Conservation (phyloP, 2,113 vertebrate genomes). For the Chlamydotis undulata region DNA sequence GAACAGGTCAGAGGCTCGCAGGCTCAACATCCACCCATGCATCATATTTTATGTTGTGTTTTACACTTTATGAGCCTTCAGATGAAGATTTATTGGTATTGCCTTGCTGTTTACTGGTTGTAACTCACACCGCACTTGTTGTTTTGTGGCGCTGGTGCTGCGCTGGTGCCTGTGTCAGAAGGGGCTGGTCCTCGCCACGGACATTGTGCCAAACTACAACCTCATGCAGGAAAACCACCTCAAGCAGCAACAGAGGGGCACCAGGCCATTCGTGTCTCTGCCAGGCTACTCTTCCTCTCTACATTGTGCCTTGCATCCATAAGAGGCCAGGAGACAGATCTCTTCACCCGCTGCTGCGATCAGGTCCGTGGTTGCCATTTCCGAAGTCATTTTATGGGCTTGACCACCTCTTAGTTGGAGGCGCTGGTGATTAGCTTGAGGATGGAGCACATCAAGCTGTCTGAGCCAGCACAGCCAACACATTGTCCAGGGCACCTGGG, state of each 20-base stretch:
- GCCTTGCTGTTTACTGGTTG: neutral
- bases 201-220: neutral
- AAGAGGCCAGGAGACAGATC: neutral
- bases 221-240: neutral
- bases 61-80: constrained; percentile 45
- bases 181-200: neutral
- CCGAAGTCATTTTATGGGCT: neutral
- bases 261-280: neutral
- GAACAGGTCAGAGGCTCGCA: constrained; percentile 39
- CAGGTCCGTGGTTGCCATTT: neutral
- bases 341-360: neutral
- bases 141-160: neutral
- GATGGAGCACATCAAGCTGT: neutral
- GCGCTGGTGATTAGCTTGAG: neutral
- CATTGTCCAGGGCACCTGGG: constrained; percentile 29
- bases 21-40: constrained; percentile 9
- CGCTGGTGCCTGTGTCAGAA: rapidly evolving
- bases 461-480: neutral
- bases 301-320: rapidly evolving
- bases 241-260: neutral
- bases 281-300: neutral
- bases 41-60: constrained; percentile 52
- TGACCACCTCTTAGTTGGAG: neutral
- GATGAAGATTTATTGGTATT: constrained; percentile 53
- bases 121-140: neutral